phyloP scores from a whole-genome alignment of 1,140 invertebrate genomes.

The Aphaenogaster floridana region DNA sequence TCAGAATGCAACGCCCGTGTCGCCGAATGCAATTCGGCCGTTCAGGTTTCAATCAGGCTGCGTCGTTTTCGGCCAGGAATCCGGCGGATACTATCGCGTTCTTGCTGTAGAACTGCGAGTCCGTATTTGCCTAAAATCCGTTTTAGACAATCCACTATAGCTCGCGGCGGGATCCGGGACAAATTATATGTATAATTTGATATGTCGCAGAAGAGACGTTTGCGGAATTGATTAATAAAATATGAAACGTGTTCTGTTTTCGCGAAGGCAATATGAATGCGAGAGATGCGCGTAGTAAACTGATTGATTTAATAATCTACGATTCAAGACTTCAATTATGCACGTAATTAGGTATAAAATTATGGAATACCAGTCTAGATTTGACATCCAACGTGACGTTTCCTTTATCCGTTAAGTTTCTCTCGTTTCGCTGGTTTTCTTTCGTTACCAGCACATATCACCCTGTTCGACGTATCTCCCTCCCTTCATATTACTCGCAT shows the following conservation, averaged over 20 bases:
- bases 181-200: constrained; percentile 15
- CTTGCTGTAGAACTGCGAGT: background rate
- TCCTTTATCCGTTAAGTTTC: background rate
- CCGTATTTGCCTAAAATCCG: constrained; percentile 13
- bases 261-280: background rate
- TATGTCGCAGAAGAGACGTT: background rate
- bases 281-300: background rate
- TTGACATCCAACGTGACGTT: background rate
- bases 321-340: constrained; percentile 26
- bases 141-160: background rate
- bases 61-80: constrained; percentile 47
- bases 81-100: background rate
- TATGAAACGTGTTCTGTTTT: background rate
- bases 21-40: constrained; percentile 40
- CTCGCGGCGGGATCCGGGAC: background rate
- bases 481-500: constrained; percentile 14
- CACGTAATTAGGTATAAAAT: background rate
- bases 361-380: background rate
- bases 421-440: constrained; percentile 1
- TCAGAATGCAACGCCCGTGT: constrained; percentile 47
- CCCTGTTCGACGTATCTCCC: constrained; percentile 17
- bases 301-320: background rate
- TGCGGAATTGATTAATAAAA: constrained; percentile 24
- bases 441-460: background rate
- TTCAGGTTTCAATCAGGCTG: constrained; percentile 40